phyloP scores from a whole-genome alignment of 2,888 invertebrate genomes.

The Andrena bucephala region DNA sequence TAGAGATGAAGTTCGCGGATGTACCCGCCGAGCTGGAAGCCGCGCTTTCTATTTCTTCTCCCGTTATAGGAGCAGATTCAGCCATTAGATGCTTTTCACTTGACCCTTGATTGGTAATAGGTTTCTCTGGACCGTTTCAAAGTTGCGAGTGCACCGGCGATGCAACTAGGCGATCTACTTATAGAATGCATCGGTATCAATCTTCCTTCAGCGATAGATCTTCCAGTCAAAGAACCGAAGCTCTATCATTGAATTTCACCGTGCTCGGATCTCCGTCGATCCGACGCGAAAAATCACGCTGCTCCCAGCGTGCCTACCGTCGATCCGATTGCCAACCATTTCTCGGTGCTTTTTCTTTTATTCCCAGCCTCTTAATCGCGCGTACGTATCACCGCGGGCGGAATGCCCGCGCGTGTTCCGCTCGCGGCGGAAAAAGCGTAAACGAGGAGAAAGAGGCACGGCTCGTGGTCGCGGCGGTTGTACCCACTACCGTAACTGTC shows the following conservation, averaged over 20 bases:
- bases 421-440: constrained; percentile 45
- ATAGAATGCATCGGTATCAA: background rate
- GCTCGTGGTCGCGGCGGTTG: constrained; percentile 23
- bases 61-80: constrained; percentile 27
- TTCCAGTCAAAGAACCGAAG: background rate
- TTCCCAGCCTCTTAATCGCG: constrained; percentile 37
- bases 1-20: constrained; percentile 15
- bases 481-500: constrained; percentile 45
- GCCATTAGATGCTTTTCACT: constrained; percentile 40
- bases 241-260: background rate
- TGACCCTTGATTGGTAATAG: constrained; percentile 12
- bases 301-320: background rate
- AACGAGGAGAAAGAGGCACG: constrained; percentile 37
- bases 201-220: background rate
- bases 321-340: background rate
- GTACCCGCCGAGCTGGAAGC: background rate
- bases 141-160: background rate
- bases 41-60: constrained; percentile 44
- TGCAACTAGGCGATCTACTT: no score
- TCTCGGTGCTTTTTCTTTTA: background rate
- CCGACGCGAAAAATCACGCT: background rate
- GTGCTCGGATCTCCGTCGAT: background rate
- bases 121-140: constrained; percentile 5
- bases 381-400: constrained; percentile 54
- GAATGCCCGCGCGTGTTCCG: constrained; percentile 27